Conservation (phyloP, 2,888 invertebrate species). For the Acanthococcus lagerstroemiae region DNA sequence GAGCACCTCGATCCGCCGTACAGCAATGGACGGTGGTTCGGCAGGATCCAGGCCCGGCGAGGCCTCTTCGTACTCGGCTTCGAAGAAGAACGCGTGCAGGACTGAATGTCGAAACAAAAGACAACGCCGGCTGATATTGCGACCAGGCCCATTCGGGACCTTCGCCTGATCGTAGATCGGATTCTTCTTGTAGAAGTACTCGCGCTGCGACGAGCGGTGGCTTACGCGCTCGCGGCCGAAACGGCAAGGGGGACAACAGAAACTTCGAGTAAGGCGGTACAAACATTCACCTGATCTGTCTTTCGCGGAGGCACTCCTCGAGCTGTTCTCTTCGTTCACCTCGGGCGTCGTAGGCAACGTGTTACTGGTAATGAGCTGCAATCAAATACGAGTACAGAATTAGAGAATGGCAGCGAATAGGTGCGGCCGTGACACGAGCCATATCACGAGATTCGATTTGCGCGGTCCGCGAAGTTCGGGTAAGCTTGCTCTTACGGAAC, state of each 20-base stretch:
- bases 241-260: not conserved
- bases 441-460: too few relatives aligned
- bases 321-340: slow-evolving; percentile 61
- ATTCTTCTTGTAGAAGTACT: slow-evolving; percentile 37
- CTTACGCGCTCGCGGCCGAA: not conserved
- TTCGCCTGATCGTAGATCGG: slow-evolving; percentile 11
- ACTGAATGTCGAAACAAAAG: slow-evolving; percentile 13
- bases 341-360: slow-evolving; percentile 63
- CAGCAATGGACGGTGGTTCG: not conserved
- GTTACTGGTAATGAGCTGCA: slow-evolving; percentile 47
- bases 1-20: not conserved
- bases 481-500: too few relatives aligned
- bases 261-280: too few relatives aligned
- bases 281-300: slow-evolving; percentile 21
- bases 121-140: not conserved
- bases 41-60: too few relatives aligned
- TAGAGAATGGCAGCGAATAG: too few relatives aligned
- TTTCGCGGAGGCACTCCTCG: slow-evolving; percentile 10
- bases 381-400: too few relatives aligned
- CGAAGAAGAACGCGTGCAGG: slow-evolving; percentile 7
- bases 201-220: slow-evolving; percentile 40
- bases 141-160: not conserved
- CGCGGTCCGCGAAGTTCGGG: too few relatives aligned
- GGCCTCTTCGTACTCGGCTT: not conserved
- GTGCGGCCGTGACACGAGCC: too few relatives aligned